Conservation (phyloP, 2,888 invertebrate genomes). For the Dascillus cervinus region DNA sequence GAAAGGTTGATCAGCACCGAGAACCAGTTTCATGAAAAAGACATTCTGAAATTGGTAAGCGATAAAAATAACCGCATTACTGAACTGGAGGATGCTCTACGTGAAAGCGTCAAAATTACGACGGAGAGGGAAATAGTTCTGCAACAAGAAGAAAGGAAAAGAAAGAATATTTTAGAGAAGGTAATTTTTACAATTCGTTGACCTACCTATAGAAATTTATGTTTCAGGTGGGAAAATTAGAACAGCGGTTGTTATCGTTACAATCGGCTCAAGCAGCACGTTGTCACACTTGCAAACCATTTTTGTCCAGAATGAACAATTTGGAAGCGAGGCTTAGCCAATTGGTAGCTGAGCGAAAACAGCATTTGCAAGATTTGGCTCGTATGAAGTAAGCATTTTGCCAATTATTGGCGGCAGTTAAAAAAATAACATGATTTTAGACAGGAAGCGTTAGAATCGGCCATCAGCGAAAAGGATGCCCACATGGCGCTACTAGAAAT, state of each 20-base stretch:
- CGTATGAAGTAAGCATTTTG: constrained; percentile 64
- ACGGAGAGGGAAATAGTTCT: constrained; percentile 59
- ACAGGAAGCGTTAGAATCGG: constrained; percentile 75
- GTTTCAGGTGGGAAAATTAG: constrained; percentile 59
- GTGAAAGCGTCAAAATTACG: constrained; percentile 70
- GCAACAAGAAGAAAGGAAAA: constrained; percentile 55
- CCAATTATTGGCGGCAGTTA: constrained; percentile 3
- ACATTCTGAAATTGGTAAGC: constrained; percentile 49
- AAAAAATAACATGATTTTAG: too few species aligned
- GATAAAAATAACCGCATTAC: constrained; percentile 50
- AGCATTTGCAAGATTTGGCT: constrained; percentile 66
- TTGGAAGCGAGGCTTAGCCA: constrained; percentile 55
- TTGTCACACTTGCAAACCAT: constrained; percentile 60
- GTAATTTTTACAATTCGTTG: constrained; percentile 36
- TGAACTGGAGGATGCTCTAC: constrained; percentile 76
- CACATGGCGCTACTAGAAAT: constrained; percentile 77
- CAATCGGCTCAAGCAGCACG: constrained; percentile 62
- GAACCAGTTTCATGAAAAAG: too few species aligned
- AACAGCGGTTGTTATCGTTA: constrained; percentile 59
- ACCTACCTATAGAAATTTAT: constrained; percentile 1
- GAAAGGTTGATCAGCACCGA: constrained; percentile 44
- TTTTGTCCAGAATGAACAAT: constrained; percentile 55
- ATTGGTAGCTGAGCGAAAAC: constrained; percentile 54
- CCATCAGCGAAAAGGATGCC: constrained; percentile 82
- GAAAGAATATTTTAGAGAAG: constrained; percentile 58